Conservation (phyloP, 2,888 invertebrate genomes). For the Eurytoma adleriae region DNA sequence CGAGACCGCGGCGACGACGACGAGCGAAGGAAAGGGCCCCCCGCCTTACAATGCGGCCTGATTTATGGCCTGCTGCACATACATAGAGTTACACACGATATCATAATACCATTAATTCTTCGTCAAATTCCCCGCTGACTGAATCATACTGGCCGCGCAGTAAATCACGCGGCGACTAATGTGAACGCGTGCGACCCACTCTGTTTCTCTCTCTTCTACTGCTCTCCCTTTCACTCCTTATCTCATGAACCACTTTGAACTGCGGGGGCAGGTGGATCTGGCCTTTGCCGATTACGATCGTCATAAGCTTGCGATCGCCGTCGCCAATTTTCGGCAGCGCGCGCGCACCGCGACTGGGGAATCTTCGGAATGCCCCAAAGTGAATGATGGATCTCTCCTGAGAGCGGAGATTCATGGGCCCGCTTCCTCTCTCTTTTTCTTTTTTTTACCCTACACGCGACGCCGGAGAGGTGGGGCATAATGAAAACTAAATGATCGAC, state of each 20-base stretch:
- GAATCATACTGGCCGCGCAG: conserved; percentile 73
- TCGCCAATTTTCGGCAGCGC: conserved; percentile 10
- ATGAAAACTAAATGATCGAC: conserved; percentile 46
- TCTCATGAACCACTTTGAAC: conserved; percentile 59
- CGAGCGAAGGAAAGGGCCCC: conserved; percentile 66
- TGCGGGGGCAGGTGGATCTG: conserved; percentile 72
- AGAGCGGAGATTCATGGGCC: conserved; percentile 9
- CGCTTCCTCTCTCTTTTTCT: conserved; percentile 8
- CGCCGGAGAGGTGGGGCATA: neutral
- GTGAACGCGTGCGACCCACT: conserved; percentile 67
- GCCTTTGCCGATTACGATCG: conserved; percentile 28
- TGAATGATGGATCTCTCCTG: conserved; percentile 47
- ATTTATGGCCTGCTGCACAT: conserved; percentile 75
- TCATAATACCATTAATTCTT: conserved; percentile 77
- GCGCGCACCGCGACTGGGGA: conserved; percentile 26
- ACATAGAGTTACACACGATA: conserved; percentile 76
- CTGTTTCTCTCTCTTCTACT: conserved; percentile 39
- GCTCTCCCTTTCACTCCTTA: conserved; percentile 28
- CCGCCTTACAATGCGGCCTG: conserved; percentile 73
- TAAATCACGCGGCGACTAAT: conserved; percentile 75
- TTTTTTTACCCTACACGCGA: neutral
- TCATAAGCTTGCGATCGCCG: conserved; percentile 19
- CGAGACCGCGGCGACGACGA: conserved; percentile 15
- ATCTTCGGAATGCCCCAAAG: conserved; percentile 50
- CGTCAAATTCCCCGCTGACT: conserved; percentile 76